phyloP scores from a whole-genome alignment of 92 coral and sea anemone genomes.

The Hydrozoanthus gracilis region DNA sequence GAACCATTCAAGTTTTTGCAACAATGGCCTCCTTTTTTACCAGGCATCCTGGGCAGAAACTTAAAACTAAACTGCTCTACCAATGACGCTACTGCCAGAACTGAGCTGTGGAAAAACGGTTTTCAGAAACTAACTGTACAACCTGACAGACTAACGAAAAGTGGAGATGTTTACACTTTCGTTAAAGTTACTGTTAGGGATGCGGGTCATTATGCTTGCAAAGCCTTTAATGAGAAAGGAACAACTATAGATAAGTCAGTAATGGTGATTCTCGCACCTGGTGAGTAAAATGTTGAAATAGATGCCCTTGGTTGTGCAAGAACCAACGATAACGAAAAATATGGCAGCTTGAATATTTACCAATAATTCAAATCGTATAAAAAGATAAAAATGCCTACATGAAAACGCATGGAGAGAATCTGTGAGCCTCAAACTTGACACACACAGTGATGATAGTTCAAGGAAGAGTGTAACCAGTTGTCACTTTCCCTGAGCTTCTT shows the following conservation, averaged over 20 bases:
- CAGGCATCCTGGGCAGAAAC: neutral
- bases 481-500: too few relatives aligned
- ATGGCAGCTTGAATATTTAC: too few relatives aligned
- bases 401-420: too few relatives aligned
- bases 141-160: conserved; percentile 3
- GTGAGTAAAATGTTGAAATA: neutral
- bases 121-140: conserved; percentile 1
- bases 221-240: neutral
- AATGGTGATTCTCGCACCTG: neutral
- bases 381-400: too few relatives aligned
- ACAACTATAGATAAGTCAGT: neutral
- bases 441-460: too few relatives aligned
- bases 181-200: neutral
- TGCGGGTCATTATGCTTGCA: neutral
- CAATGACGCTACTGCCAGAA: conserved; percentile 10
- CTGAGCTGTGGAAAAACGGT: conserved; percentile 1
- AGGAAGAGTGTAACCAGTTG: too few relatives aligned
- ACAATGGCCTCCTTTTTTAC: neutral
- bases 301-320: neutral
- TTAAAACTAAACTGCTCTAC: neutral
- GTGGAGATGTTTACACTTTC: neutral
- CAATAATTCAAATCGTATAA: too few relatives aligned
- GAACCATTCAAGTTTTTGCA: neutral
- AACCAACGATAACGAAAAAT: neutral
- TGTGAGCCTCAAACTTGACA: too few relatives aligned